Evolutionary conservation across 1,140 invertebrate species (phyloP).

Genomic region (Drosophila pseudoobscura): DNA sequence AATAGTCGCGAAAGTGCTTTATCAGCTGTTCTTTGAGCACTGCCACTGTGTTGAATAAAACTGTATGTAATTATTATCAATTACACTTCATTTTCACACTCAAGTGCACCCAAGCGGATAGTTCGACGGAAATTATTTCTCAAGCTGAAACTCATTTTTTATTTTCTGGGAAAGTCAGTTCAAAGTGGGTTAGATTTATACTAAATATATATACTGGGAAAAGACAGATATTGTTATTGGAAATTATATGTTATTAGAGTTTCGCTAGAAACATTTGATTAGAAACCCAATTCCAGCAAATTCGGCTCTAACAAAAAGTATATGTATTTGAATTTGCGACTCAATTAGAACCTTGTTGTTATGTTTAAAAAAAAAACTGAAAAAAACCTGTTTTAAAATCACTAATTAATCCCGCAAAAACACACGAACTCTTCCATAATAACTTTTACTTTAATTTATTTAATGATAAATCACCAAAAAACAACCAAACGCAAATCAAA

Average conservation of each 20-base stretch:
- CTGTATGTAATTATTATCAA: slow-evolving; percentile 12
- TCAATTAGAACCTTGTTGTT: too few species aligned
- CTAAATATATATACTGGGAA: slow-evolving; percentile 9
- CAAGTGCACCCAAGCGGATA: slow-evolving; percentile 14
- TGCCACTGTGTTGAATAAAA: slow-evolving; percentile 2
- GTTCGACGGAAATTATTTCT: slow-evolving; percentile 29
- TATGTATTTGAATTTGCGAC: slow-evolving; percentile 9
- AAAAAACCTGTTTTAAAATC: slow-evolving; percentile 17
- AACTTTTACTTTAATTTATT: slow-evolving; percentile 41
- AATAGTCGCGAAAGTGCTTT: slow-evolving; percentile 1
- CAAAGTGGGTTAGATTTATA: slow-evolving; percentile 6
- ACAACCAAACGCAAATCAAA: slow-evolving; percentile 23
- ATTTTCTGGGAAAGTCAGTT: not conserved
- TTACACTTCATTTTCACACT: not conserved
- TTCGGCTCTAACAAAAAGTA: too few species aligned
- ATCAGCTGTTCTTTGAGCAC: slow-evolving; percentile 18
- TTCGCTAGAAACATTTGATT: too few species aligned
- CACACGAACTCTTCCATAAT: slow-evolving; percentile 2
- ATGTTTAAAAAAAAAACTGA: not conserved
- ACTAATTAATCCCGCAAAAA: not conserved
- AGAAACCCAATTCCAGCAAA: too few species aligned
- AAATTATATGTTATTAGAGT: too few species aligned
- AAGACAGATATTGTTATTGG: not conserved
- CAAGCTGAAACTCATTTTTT: not conserved
- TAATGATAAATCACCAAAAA: slow-evolving; percentile 22